Conservation (phyloP, 2,797 vertebrate genomes). For the Knipowitschia caucasica region DNA sequence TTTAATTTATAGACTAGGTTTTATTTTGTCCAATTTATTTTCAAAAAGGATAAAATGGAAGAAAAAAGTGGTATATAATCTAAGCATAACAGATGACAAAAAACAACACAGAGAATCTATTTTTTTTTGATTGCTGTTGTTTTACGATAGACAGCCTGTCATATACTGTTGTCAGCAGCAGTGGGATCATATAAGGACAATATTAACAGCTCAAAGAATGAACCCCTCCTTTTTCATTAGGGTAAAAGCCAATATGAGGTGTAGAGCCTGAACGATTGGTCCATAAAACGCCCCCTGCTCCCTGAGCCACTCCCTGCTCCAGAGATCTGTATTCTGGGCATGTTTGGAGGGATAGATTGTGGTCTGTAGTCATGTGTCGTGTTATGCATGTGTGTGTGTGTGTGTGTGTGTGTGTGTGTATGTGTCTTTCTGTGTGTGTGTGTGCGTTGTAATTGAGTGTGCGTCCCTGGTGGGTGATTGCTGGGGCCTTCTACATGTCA, state of each 20-base stretch:
- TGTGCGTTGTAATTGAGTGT: constrained; percentile 47
- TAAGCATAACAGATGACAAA: too few species aligned
- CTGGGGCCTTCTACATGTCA: constrained; percentile 59
- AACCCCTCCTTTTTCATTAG: background rate
- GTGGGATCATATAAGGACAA: background rate
- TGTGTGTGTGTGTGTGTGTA: too few species aligned
- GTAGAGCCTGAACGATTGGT: constrained; percentile 4
- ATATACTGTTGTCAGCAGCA: too few species aligned
- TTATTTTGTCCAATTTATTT: too few species aligned
- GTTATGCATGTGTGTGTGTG: too few species aligned
- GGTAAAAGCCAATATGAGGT: background rate
- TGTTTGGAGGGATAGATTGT: constrained; percentile 50
- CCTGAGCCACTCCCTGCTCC: constrained; percentile 8
- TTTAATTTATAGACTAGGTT: too few species aligned
- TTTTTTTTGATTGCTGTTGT: too few species aligned
- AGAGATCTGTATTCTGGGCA: constrained; percentile 52
- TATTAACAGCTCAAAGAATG: constrained; percentile 1
- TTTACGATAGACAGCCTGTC: too few species aligned
- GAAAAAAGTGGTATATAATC: too few species aligned
- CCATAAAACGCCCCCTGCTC: constrained; percentile 18
- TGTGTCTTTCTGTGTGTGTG: too few species aligned
- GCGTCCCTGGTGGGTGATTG: constrained; percentile 56
- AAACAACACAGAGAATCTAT: too few species aligned
- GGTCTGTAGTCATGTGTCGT: constrained; percentile 11
- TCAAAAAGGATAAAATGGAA: too few species aligned